Evolutionary conservation across 2,113 vertebrate genomes (phyloP), one percentile per base, ranked within the genome.

Genomic region (Hippocampus barbouri): DNA sequence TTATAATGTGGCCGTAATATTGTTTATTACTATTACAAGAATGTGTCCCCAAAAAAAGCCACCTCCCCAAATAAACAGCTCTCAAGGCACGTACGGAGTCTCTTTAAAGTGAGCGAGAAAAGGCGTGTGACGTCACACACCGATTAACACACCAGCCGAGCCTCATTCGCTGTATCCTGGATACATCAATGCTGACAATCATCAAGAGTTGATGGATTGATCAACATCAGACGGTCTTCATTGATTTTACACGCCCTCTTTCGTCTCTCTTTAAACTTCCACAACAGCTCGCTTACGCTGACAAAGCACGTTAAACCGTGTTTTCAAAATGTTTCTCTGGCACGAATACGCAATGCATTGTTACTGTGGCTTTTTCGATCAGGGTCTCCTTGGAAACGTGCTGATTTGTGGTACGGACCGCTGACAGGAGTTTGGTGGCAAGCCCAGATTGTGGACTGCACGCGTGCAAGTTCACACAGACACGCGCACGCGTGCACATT

Each of bases 341-440:
- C 83, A 79, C 85, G 74, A 83, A 85, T 53, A 70, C 73, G 75
- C 79, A 66, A 74, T 74, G 83, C 69, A 83, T 74, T 78, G 79
- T 64, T 75, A 68, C 73, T 85, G 82, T 72, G 77, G 70, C 63
- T 78, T 83, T 85, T 77, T 79, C 80, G 81, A 60, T 83, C 71
- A 83, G 79, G 49, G 40, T 85, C 81, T 86, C 83, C 87, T 78
- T 70, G 70, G 65, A 79, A 79, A 79, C 69, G 66, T 67, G 76
- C 69, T 81, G 81, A 86, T 82, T 79, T 76, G 83, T 80, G 84
- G 87, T 38, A 85, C 85, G 70, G 79, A 83, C 49, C 59, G 85
- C 74, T 86, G 89, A 91, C 88, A 91, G 84, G 74, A 88, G 75
- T 66, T 84, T 88, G 88, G 87, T 87, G 81, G 54, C 21, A 3